These are phyloP conservation scores for Homarus americanus DNA, from an alignment of 1,140 invertebrate genomes.

Conservation along the genomic window DNA sequence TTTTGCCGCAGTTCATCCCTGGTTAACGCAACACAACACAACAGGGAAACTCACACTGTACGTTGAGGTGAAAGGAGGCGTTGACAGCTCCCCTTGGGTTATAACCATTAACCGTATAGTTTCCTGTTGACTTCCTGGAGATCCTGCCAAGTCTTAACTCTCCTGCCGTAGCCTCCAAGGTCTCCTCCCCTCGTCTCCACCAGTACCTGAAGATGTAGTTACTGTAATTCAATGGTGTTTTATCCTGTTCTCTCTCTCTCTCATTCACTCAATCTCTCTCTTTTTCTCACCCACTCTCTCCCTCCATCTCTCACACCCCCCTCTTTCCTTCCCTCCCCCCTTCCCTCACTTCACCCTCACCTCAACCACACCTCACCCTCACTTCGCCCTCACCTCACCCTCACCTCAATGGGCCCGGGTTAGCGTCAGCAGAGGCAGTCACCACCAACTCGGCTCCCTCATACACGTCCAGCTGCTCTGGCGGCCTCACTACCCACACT, in stretches of 20 bases:
- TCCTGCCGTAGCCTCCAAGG: constrained; percentile 86
- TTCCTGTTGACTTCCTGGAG: constrained; percentile 88
- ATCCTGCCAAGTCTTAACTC: constrained; percentile 90
- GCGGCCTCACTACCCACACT: constrained; percentile 27
- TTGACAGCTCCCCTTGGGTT: constrained; percentile 91
- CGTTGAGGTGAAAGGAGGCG: constrained; percentile 89
- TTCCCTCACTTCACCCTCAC: too few relatives aligned
- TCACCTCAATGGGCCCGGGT: constrained; percentile 47
- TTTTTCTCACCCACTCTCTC: too few relatives aligned
- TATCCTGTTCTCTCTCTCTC: too few relatives aligned
- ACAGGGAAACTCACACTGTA: constrained; percentile 89
- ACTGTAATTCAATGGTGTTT: not conserved
- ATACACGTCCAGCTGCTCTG: constrained; percentile 39
- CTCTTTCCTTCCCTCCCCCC: too few relatives aligned
- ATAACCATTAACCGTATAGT: constrained; percentile 91
- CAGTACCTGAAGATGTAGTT: constrained; percentile 37
- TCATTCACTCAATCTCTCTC: too few relatives aligned
- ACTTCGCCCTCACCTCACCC: too few relatives aligned
- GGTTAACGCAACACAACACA: too few relatives aligned
- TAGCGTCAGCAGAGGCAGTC: constrained; percentile 26
- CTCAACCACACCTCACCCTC: too few relatives aligned
- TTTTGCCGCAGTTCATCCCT: too few relatives aligned
- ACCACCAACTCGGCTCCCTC: constrained; percentile 38
- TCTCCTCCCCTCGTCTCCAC: constrained; percentile 60
- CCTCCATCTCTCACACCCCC: too few relatives aligned